phyloP scores from a whole-genome alignment of 2,888 invertebrate species.

The Galeopsomyia nigrocyanea region DNA sequence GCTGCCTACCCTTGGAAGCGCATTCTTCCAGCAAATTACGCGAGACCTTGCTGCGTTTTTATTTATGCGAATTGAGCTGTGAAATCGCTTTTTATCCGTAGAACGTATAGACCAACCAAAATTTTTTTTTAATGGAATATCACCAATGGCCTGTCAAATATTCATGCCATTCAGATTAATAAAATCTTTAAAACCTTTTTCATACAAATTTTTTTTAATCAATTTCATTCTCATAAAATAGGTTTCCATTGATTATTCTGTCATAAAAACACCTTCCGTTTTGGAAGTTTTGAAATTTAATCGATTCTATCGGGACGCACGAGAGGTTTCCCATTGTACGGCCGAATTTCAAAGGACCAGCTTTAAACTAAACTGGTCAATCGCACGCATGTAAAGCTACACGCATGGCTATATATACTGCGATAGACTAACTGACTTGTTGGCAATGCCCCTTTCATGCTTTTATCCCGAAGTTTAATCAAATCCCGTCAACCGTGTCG shows the following conservation, averaged over 20 bases:
- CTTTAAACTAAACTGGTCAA: conserved; percentile 29
- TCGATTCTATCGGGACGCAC: conserved; percentile 9
- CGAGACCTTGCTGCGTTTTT: conserved; percentile 36
- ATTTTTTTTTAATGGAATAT: conserved; percentile 16
- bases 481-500: conserved; percentile 52
- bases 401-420: neutral
- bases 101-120: conserved; percentile 5
- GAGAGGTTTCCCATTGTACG: conserved; percentile 14
- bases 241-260: too few species aligned
- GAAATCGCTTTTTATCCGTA: conserved; percentile 37
- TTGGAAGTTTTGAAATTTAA: conserved; percentile 16
- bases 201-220: too few species aligned
- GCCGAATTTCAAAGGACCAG: conserved; percentile 39
- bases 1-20: conserved; percentile 14
- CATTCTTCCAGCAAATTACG: conserved; percentile 40
- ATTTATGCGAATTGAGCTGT: conserved; percentile 43
- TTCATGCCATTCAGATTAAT: conserved; percentile 1
- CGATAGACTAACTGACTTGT: conserved; percentile 5
- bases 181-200: neutral
- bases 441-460: conserved; percentile 9
- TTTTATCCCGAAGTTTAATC: conserved; percentile 47
- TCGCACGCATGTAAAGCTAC: conserved; percentile 23
- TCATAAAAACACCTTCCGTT: neutral
- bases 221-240: too few species aligned
- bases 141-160: neutral